Conservation (phyloP, 2,888 invertebrate genomes). For the Mythimna loreyi region DNA sequence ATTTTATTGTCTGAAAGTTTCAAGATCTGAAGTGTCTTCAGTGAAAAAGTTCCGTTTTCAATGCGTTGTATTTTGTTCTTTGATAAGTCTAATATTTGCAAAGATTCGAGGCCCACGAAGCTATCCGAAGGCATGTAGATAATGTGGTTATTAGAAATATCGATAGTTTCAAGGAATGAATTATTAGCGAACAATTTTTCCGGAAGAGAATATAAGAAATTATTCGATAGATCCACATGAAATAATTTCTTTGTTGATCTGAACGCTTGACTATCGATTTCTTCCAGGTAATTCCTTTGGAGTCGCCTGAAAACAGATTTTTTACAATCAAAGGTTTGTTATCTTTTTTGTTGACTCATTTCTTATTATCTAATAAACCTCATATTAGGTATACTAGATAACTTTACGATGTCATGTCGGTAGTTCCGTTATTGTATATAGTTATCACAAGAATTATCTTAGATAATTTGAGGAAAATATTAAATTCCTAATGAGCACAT, state of each 20-base stretch:
- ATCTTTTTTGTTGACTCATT: background rate
- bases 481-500: background rate
- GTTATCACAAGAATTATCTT: slow-evolving; percentile 23
- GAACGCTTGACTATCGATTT: slow-evolving; percentile 91
- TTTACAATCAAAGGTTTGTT: background rate
- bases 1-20: slow-evolving; percentile 94
- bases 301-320: slow-evolving; percentile 90
- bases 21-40: slow-evolving; percentile 91
- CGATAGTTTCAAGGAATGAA: slow-evolving; percentile 91
- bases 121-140: slow-evolving; percentile 90
- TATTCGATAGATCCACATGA: slow-evolving; percentile 93
- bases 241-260: slow-evolving; percentile 91
- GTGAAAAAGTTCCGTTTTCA: slow-evolving; percentile 90
- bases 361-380: background rate
- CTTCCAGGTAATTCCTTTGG: slow-evolving; percentile 92
- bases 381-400: background rate
- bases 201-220: slow-evolving; percentile 91
- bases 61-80: slow-evolving; percentile 92
- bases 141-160: slow-evolving; percentile 93
- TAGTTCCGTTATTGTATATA: slow-evolving; percentile 12
- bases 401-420: background rate
- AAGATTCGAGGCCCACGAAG: slow-evolving; percentile 90
- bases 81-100: slow-evolving; percentile 93
- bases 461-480: slow-evolving; percentile 27
- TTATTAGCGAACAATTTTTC: slow-evolving; percentile 91